Conservation (phyloP, 2,888 invertebrate genomes). For the Torymus texanus region DNA sequence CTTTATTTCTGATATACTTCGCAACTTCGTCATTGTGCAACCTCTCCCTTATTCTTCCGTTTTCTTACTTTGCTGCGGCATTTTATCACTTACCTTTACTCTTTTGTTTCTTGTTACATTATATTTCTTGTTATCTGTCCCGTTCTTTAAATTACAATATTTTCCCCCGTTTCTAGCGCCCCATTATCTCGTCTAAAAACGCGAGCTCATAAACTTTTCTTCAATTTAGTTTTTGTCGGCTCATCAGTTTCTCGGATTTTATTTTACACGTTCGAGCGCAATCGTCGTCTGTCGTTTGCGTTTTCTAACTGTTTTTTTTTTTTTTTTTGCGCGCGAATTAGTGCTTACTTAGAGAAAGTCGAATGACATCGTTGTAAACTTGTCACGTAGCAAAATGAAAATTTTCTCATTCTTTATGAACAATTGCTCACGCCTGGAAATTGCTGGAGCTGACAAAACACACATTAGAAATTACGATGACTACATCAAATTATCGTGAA, state of each 20-base stretch:
- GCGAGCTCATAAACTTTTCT: constrained; percentile 23
- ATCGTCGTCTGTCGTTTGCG: not conserved
- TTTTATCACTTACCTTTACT: not conserved
- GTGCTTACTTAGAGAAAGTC: constrained; percentile 14
- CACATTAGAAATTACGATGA: too few relatives aligned
- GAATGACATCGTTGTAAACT: not conserved
- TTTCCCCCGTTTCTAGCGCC: not conserved
- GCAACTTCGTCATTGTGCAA: not conserved
- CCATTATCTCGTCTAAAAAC: constrained; percentile 21
- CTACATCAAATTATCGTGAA: too few relatives aligned
- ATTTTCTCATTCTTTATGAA: not conserved
- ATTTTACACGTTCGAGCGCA: not conserved
- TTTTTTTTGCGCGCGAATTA: too few relatives aligned
- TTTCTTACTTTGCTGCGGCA: not conserved
- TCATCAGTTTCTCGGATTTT: constrained; percentile 1
- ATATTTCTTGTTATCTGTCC: not conserved
- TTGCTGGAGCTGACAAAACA: too few relatives aligned
- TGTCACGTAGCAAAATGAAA: not conserved
- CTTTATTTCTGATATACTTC: constrained; percentile 10
- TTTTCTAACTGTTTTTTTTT: constrained; percentile 7
- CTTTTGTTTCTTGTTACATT: constrained; percentile 11
- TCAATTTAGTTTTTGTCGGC: not conserved
- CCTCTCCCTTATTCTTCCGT: not conserved
- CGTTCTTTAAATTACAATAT: constrained; percentile 43
- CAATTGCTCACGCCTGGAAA: too few relatives aligned